Evolutionary conservation across 2,888 invertebrate genomes (phyloP), one percentile per base, ranked within the genome.

Genomic region (Orchesellides sinensis): DNA sequence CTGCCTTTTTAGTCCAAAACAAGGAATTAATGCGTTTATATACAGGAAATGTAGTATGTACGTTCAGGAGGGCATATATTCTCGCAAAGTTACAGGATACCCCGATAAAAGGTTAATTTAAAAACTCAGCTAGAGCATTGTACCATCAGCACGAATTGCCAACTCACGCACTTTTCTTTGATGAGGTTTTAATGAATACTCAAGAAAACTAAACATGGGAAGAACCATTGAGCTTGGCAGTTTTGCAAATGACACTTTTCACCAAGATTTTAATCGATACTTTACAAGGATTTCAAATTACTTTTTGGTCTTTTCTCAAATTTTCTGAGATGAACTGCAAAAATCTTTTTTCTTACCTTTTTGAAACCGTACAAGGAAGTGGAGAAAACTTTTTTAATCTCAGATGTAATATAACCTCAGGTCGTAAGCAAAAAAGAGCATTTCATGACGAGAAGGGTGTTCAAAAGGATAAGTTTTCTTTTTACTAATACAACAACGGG

Each of bases 341-440:
- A 17, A 5, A 54, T 12, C n/a, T 54, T 49, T 49, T 17, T 17
- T 49, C 52, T 49, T 21, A 19, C 23, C 40, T 40, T 40, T 40
- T 40, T 40, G 12, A 40, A 40, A 40, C 6, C 12, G 8, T 12
- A 40, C 8, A 40, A 12, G 12, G 40, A 40, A 40, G 12, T 40
- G 40, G n/a, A 40, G 40, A 40, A 40, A 81, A 81, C 73, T 81
- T 81, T 81, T 81, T 81, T 81, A 81, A 81, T 81, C 81, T 81
- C 54, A 70, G 61, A 68, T 59, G 56, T 73, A 49, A 66, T 66
- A 21, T 27, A 66, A 66, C 17, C 17, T 66, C 12, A 45, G 47
- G 19, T 6, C 66, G 19, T 45, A 35, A 19, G 17, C n/a, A 19
- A 35, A 32, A 23, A 12, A 5, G 45, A n/a, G 21, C 19, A 47